Evolutionary conservation across 2,888 invertebrate genomes (phyloP), one percentile per base, ranked within the genome.

Genomic region (Notodonta dromedarius): DNA sequence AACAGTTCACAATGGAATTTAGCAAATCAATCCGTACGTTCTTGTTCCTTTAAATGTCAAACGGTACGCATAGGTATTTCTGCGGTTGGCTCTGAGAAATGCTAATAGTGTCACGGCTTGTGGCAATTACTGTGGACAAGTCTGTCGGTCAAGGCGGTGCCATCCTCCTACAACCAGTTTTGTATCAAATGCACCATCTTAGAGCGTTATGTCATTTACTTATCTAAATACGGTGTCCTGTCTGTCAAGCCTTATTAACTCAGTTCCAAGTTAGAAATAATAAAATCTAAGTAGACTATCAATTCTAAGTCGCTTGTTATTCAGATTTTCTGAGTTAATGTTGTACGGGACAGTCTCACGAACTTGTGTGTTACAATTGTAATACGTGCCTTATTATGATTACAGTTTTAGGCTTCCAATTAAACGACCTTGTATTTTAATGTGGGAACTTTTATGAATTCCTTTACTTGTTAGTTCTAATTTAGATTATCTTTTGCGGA

Each of bases 141-240:
- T 61, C 63, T 80, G 76, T 83, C 79, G 91, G 91, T 90, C 93
- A 93, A 93, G 93, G 93, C 80, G 69, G 86, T 72, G 79, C 76
- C 89, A 90, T 89, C 88, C 65, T 89, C 88, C 65, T 77, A 61
- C 63, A 78, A 83, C 84, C 74, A 62, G 84, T 83, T 82, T 79
- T 60, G 58, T 69, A 76, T 73, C 70, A 74, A 76, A 78, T 77
- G 77, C 79, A 82, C 66, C 70, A 69, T 72, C 67, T 60, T 61
- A 54, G 63, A 44, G 60, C 70, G 71, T 83, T 88, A 86, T 87
- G 80, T 87, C 83, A 86, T 55, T n/a, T 40, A 40, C 51, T 24
- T 32, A 51, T 79, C 66, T 65, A 61, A 69, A 65, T 71, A 51
- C 51, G 51, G 32, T 24, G 39, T 35, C 53, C 16, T 16, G 50